Percentiles rank a stretch among this genome's conserved stretches.
Evolutionary conservation across 53 echinoderm and acorn worm species (phyloP).

Genomic region (Paelopatides confundens): DNA sequence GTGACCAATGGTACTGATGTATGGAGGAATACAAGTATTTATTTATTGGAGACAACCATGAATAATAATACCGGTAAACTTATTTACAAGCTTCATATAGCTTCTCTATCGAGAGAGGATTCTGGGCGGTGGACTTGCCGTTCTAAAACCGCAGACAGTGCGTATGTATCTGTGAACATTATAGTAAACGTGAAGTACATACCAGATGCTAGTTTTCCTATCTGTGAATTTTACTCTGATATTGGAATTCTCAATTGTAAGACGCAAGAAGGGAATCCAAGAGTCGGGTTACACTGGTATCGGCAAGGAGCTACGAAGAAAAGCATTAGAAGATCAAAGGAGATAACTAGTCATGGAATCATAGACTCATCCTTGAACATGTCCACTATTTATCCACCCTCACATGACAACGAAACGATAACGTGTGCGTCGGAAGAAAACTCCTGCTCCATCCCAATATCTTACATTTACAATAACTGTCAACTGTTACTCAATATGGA

Average conservation of each 20-base stretch:
- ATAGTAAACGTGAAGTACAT: neutral
- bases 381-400: neutral
- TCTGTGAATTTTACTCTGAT: neutral
- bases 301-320: neutral
- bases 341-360: neutral
- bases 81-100: neutral
- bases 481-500: neutral
- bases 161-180: neutral
- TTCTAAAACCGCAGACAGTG: neutral
- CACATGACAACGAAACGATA: neutral
- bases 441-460: neutral
- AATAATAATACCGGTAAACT: neutral
- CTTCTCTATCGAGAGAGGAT: conserved; percentile 8
- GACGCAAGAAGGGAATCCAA: conserved; percentile 33
- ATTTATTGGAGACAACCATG: neutral
- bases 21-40: neutral
- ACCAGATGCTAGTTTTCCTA: conserved; percentile 3
- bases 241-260: neutral
- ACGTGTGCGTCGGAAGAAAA: neutral
- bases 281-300: neutral
- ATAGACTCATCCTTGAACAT: neutral
- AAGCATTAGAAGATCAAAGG: neutral
- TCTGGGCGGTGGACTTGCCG: conserved; percentile 32
- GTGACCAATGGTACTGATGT: conserved; percentile 14
- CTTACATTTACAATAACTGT: neutral